Percentiles rank a stretch among this genome's conserved stretches.
Conservation (phyloP, 2,113 vertebrate genomes). For the Cepphus grylle region DNA sequence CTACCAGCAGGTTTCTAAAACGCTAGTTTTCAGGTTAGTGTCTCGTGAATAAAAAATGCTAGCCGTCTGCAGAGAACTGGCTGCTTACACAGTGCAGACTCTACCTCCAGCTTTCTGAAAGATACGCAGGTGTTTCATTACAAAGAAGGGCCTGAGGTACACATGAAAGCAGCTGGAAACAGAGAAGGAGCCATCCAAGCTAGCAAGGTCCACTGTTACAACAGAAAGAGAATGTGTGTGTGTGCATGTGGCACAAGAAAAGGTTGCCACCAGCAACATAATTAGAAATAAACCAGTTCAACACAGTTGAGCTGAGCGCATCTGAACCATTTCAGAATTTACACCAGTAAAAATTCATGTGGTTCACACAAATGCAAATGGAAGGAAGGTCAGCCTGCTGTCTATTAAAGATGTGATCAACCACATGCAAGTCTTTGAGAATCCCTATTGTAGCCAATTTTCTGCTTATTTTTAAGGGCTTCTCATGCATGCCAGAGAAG, state of each 20-base stretch:
- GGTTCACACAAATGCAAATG: not conserved
- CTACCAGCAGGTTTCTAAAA: not conserved
- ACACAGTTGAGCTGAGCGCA: not conserved
- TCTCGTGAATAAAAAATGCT: not conserved
- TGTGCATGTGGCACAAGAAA: not conserved
- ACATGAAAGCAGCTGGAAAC: not conserved
- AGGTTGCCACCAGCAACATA: not conserved
- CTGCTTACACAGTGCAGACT: not conserved
- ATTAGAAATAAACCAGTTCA: not conserved
- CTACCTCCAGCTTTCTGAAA: not conserved
- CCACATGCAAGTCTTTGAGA: not conserved
- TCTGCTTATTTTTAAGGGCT: conserved; percentile 32
- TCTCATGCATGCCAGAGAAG: not conserved
- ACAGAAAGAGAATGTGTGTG: not conserved
- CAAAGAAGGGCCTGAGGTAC: not conserved
- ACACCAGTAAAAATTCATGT: not conserved
- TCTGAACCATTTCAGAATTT: not conserved
- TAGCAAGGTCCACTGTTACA: not conserved
- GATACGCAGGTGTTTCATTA: conserved; percentile 17
- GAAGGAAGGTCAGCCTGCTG: not conserved
- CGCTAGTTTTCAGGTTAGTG: not conserved
- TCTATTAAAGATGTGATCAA: not conserved
- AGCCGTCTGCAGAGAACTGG: not conserved
- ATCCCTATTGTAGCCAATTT: not conserved
- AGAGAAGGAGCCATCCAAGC: not conserved